Base-by-base conservation (phyloP, 1,140 invertebrate species). In the Mizuhopecten yessoensis region DNA sequence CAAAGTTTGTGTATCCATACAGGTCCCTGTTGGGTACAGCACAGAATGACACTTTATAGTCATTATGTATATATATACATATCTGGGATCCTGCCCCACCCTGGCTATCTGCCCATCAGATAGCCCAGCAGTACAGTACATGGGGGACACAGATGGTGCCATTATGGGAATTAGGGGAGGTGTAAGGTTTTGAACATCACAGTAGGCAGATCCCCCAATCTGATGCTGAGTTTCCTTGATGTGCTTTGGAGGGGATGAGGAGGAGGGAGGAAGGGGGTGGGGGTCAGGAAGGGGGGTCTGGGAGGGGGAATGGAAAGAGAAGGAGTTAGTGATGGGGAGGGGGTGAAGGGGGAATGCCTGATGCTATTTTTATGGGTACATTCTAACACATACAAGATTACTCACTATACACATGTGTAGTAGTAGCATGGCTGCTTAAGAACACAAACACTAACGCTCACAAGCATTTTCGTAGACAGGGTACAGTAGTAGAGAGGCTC, bases 281-380 rank as follows among this genome's bases (percentile, higher is more conserved):
- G n/a, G n/a, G n/a, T n/a, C n/a, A n/a, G n/a, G n/a, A n/a, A n/a
- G n/a, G n/a, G n/a, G n/a, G n/a, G n/a, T n/a, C n/a, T n/a, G n/a
- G 45, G 13, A 15, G 45, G 45, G 45, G 45, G 23, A 11, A 2
- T 9, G 17, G 45, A 17, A 23, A 11, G 45, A 17, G 45, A n/a
- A 29, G 57, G 57, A 45, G 42, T 45, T 75, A 75, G 29, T n/a
- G n/a, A 17, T 29, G 29, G 57, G 57, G n/a, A 75, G 57, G 57
- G 57, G 57, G 57, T 75, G 57, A 29, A 75, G 57, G 57, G 57
- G 57, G 23, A 75, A 75, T 75, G 57, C n/a, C 57, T 75, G 57
- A 75, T 75, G 57, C 57, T 75, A 75, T 75, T 75, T 75, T 75
- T 75, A 75, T 75, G 57, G 57, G 57, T 75, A 75, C 57, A 75